phyloP scores from a whole-genome alignment of 35 echinoderm and acorn worm species.

The Patiria miniata region DNA sequence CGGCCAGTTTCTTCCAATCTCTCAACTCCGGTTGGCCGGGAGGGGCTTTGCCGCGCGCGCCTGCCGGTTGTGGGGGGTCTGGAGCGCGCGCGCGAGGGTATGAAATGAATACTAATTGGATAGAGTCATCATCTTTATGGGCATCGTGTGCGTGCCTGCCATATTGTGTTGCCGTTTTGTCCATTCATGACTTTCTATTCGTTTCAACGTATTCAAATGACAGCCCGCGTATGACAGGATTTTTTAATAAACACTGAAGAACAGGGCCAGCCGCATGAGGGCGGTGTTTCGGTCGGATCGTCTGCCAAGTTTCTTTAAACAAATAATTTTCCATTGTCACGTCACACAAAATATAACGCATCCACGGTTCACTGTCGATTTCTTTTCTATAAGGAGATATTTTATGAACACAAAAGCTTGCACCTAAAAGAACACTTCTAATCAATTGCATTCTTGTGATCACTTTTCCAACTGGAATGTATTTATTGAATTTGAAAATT shows the following conservation, averaged over 20 bases:
- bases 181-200: neutral
- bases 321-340: too few species aligned
- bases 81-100: neutral
- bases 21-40: neutral
- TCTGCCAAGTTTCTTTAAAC: too few species aligned
- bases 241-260: neutral
- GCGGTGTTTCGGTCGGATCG: constrained; percentile 5
- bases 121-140: neutral
- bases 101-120: constrained; percentile 29
- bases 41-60: neutral
- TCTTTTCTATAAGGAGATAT: too few species aligned
- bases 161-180: neutral
- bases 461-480: too few species aligned
- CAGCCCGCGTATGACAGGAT: neutral
- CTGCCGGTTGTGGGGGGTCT: neutral
- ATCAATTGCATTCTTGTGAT: too few species aligned
- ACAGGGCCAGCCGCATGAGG: neutral
- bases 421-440: too few species aligned
- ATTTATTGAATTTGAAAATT: too few species aligned
- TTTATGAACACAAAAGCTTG: too few species aligned
- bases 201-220: neutral
- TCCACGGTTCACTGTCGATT: too few species aligned
- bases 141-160: neutral
- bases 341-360: too few species aligned
- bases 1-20: neutral